Evolutionary conservation across 2,113 vertebrate species (phyloP).

Genomic region (Nipponia nippon): DNA sequence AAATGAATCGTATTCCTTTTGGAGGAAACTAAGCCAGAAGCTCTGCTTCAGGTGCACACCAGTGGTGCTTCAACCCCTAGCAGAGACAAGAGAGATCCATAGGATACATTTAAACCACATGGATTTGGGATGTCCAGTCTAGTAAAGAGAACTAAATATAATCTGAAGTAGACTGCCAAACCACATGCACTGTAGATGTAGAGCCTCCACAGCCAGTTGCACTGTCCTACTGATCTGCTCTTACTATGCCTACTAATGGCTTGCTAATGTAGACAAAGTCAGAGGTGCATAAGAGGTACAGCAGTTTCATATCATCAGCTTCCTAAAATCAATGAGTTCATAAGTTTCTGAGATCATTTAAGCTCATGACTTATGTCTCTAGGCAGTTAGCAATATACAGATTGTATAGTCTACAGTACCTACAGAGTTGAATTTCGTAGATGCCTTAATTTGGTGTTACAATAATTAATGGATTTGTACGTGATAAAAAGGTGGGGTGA

Average conservation of each 20-base stretch:
- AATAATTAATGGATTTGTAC: conserved; percentile 33
- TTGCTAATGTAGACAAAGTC: background rate
- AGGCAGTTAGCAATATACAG: background rate
- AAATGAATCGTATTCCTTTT: background rate
- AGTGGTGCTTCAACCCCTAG: background rate
- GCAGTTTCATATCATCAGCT: background rate
- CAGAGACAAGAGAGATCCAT: background rate
- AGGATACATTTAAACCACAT: background rate
- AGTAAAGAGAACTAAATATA: background rate
- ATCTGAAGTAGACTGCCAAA: background rate
- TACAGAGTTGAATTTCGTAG: background rate
- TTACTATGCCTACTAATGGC: background rate
- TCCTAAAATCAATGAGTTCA: conserved; percentile 22
- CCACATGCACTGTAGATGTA: background rate
- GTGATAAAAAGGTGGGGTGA: conserved; percentile 11
- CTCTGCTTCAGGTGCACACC: background rate
- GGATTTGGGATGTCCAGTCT: background rate
- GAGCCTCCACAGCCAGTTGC: background rate
- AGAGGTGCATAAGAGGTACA: background rate
- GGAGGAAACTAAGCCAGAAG: background rate
- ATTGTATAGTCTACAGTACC: background rate
- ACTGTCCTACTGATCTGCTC: background rate
- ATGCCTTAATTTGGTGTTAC: background rate
- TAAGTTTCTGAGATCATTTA: conserved; percentile 13
- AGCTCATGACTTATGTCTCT: background rate